Evolutionary conservation across 1,140 invertebrate genomes (phyloP), one percentile per base, ranked within the genome.

Genomic region (Panagrolaimus sp.): DNA sequence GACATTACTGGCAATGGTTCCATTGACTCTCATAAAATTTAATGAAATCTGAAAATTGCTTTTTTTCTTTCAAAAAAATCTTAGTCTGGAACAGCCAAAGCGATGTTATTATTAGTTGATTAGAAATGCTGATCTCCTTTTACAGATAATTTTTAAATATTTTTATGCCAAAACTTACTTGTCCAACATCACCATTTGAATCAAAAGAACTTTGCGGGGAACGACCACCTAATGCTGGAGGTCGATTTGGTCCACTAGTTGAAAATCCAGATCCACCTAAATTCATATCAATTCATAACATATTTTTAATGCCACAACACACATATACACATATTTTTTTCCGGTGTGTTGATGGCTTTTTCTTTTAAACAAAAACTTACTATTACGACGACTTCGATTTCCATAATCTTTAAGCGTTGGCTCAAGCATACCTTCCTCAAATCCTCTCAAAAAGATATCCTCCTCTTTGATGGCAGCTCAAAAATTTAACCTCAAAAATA

Each of bases 141-240:
- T n/a, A n/a, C n/a, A n/a, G n/a, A n/a, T n/a, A n/a, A n/a, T n/a
- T n/a, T n/a, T n/a, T n/a, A n/a, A n/a, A n/a, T n/a, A n/a, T n/a
- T n/a, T n/a, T n/a, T n/a, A n/a, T n/a, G n/a, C n/a, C n/a, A n/a
- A 11, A 48, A 38, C 69, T 42, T 9, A 73, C 72, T 65, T 75
- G 74, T 16, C 74, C 73, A 44, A 76, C 74, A 73, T 74, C 74
- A 11, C 68, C 67, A 46, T 76, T 76, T 14, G 74, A 74, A 63
- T 75, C 74, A 43, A 76, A 76, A 8, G 74, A 76, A 42, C 71
- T 74, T 64, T 75, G 74, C 16, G 74, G 74, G 11, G 72, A 75
- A 23, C 74, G 31, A 16, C 74, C 74, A 20, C 73, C 73, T 5
- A 75, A 65, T 20, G 53, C 44, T 27, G 70, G 53, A n/a, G 70